Conservation (phyloP, 2,888 invertebrate species). For the Esperia sulphurella region DNA sequence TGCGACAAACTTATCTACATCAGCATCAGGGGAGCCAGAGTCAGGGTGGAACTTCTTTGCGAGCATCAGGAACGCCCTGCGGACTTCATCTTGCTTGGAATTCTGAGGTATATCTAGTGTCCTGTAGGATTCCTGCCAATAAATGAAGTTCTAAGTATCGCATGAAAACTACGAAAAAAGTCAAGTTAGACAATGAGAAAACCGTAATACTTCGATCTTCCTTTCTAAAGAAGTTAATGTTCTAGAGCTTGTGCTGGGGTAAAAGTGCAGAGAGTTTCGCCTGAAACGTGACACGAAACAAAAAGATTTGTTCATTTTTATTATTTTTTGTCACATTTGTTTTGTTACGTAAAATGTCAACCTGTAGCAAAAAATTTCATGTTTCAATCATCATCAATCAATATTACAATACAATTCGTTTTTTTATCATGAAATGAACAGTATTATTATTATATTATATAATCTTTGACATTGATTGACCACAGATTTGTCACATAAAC, state of each 20-base stretch:
- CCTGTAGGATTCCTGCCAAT: conserved; percentile 82
- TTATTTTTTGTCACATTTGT: neutral
- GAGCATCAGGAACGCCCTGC: conserved; percentile 84
- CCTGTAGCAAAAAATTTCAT: too few relatives aligned
- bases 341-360: neutral
- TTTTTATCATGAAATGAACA: too few relatives aligned
- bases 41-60: conserved; percentile 93
- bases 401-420: too few relatives aligned
- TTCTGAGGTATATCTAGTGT: conserved; percentile 82
- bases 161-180: too few relatives aligned
- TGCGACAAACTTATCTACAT: conserved; percentile 85
- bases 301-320: neutral
- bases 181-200: too few relatives aligned
- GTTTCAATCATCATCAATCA: too few relatives aligned
- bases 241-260: conserved; percentile 11
- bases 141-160: neutral
- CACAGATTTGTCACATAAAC: too few relatives aligned
- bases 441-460: too few relatives aligned
- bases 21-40: conserved; percentile 84
- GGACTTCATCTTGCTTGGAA: conserved; percentile 85
- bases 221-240: conserved; percentile 23
- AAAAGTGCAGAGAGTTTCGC: neutral
- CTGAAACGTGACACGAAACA: neutral
- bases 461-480: too few relatives aligned
- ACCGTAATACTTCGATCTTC: conserved; percentile 42